Conservation (phyloP, 2,797 vertebrate genomes). For the Distichodus sexfasciatus region DNA sequence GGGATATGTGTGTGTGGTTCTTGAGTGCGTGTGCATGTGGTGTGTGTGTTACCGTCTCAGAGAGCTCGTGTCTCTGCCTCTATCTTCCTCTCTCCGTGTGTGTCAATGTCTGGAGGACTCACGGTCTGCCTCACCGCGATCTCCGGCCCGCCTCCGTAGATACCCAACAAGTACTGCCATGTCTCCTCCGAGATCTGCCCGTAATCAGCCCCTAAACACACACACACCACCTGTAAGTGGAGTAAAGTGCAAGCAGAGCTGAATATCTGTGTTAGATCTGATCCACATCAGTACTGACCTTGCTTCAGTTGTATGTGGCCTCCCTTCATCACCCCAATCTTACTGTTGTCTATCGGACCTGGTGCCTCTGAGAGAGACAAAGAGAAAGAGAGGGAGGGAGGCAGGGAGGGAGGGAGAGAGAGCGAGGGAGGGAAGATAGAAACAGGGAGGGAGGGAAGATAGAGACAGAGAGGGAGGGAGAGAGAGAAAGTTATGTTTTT, state of each 20-base stretch:
- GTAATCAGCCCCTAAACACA: constrained; percentile 86
- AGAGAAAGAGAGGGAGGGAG: background rate
- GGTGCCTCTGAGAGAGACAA: constrained; percentile 84
- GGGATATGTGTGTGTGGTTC: background rate
- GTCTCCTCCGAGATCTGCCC: constrained; percentile 98
- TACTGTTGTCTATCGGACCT: constrained; percentile 94
- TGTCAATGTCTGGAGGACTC: constrained; percentile 78
- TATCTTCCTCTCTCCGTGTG: constrained; percentile 91
- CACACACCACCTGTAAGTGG: too few species aligned
- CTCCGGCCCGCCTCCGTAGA: constrained; percentile 92
- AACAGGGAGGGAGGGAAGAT: background rate
- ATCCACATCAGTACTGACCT: constrained; percentile 69
- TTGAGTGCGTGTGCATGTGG: background rate
- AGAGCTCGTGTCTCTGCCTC: constrained; percentile 92
- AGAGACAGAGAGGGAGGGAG: background rate
- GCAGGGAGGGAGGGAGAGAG: background rate
- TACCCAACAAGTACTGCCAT: constrained; percentile 85
- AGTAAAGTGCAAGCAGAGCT: background rate
- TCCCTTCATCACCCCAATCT: constrained; percentile 86
- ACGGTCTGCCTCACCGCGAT: constrained; percentile 89
- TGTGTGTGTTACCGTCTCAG: constrained; percentile 66
- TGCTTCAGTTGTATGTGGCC: constrained; percentile 92
- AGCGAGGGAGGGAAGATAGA: background rate
- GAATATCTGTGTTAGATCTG: background rate
- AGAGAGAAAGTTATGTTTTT: constrained; percentile 1